Evolutionary conservation across 2,797 vertebrate genomes (phyloP).

Genomic region (Cossypha heuglini): DNA sequence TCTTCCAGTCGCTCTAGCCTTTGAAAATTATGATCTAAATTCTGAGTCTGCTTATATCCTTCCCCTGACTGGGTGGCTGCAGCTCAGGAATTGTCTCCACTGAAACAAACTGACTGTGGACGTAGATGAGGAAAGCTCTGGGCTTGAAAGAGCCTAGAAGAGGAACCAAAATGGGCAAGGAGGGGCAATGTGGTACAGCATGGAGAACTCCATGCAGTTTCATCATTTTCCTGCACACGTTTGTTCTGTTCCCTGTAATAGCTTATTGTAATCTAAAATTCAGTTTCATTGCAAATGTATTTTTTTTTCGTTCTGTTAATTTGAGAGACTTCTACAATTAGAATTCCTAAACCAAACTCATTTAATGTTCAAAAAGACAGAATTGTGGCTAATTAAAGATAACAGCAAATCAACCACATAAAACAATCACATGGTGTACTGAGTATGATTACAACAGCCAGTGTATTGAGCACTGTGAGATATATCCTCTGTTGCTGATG

Average conservation of each 20-base stretch:
- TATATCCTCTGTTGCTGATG: not conserved
- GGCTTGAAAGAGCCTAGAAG: not conserved
- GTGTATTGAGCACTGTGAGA: not conserved
- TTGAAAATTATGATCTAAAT: conserved; percentile 27
- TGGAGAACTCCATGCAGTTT: not conserved
- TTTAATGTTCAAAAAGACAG: conserved; percentile 36
- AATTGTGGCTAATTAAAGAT: conserved; percentile 53
- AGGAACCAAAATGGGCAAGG: not conserved
- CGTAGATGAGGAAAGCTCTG: not conserved
- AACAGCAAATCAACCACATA: conserved; percentile 37
- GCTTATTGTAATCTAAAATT: conserved; percentile 15
- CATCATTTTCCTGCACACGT: not conserved
- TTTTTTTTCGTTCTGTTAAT: conserved; percentile 38
- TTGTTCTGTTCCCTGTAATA: not conserved
- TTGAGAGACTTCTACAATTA: conserved; percentile 28
- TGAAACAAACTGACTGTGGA: not conserved
- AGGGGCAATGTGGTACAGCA: not conserved
- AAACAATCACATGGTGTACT: not conserved
- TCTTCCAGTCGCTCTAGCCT: not conserved
- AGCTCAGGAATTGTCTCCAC: not conserved
- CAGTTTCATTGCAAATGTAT: not conserved
- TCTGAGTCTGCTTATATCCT: not conserved
- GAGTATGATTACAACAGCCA: not conserved
- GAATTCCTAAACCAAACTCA: conserved; percentile 31
- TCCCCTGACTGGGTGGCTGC: not conserved